A percentile compares a stretch with the other conserved stretches of the same genome.
These are phyloP conservation scores for Phalloptychus januarius DNA, from an alignment of 2,797 vertebrate genomes.

Conservation along the genomic window DNA sequence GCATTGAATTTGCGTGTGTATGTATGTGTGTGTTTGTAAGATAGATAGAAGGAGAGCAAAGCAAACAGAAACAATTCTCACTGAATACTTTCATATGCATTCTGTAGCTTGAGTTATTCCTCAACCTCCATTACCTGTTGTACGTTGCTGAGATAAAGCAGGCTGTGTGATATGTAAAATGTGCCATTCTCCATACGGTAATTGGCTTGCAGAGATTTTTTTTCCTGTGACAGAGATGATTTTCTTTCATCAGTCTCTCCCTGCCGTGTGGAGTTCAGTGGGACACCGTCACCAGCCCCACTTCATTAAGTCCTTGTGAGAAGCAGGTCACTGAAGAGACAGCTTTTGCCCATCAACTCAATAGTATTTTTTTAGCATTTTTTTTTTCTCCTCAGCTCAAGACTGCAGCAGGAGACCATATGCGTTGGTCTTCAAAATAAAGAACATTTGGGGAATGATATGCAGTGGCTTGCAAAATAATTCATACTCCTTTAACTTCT, in stretches of 20 bases:
- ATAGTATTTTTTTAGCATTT: constrained; percentile 44
- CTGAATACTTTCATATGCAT: constrained; percentile 66
- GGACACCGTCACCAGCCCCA: constrained; percentile 58
- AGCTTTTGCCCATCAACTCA: constrained; percentile 46
- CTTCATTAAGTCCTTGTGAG: constrained; percentile 71
- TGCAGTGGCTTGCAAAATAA: neutral
- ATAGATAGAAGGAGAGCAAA: constrained; percentile 15
- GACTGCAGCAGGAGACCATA: constrained; percentile 17
- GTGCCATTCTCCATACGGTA: constrained; percentile 53
- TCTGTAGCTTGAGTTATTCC: constrained; percentile 48
- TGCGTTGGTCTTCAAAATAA: constrained; percentile 33
- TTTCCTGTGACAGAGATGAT: constrained; percentile 66
- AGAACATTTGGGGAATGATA: constrained; percentile 10
- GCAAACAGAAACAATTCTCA: constrained; percentile 54
- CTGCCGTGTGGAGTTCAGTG: constrained; percentile 70
- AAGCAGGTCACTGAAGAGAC: constrained; percentile 64
- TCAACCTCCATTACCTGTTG: constrained; percentile 55
- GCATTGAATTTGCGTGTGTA: constrained; percentile 44
- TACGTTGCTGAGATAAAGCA: constrained; percentile 33
- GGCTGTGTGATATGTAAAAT: constrained; percentile 65
- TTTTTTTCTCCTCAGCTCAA: constrained; percentile 30
- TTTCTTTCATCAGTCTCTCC: constrained; percentile 71
- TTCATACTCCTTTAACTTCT: neutral
- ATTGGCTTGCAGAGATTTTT: constrained; percentile 71
- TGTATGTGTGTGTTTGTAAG: constrained; percentile 8